Evolutionary conservation across 2,888 invertebrate species (phyloP), one percentile per base, ranked within the genome.

Genomic region (Criorhina ranunculi): DNA sequence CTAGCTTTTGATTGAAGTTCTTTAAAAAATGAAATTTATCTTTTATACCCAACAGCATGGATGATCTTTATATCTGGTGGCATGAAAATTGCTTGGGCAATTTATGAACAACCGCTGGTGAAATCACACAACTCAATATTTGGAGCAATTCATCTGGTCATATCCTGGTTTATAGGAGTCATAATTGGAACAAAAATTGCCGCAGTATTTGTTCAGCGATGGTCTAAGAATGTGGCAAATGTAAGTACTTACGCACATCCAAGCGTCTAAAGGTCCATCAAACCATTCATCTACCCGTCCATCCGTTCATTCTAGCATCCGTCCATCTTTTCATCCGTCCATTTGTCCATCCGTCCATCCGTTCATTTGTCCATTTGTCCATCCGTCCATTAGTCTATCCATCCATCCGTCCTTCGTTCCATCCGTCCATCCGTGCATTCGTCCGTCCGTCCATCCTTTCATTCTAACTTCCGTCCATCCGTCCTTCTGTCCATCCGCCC

Each of bases 151-250:
- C 88, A 88, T 8, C 86, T 91, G 64, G 89, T 88, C 81, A 88
- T 91, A 77, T 88, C 88, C 11, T 91, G 90, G 90, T 90, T 91
- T 75, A 77, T 89, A 57, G 90, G 91, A 29, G 90, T 87, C 3
- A 88, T 89, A 0, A n/a, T 89, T 15, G 90, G 90, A 0, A 88
- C 88, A 19, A 85, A 89, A 5, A 59, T 89, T 33, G 90, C 90
- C 0, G 87, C 89, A 2, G 72, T 87, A 11, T 89, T 89, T 80
- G 90, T 90, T 1, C 90, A 91, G 62, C 87, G 88, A 6, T 86
- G 89, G 46, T 89, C 89, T 15, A 91, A 90, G 87, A 90, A 90
- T 80, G 87, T 90, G 51, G 88, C 90, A 24, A 88, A 89, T 81
- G 90, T 91, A 89, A 89, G 91, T 17, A n/a, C n/a, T n/a, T n/a